Conservation (phyloP, 2,113 vertebrate species). For the Aplodontia rufa region DNA sequence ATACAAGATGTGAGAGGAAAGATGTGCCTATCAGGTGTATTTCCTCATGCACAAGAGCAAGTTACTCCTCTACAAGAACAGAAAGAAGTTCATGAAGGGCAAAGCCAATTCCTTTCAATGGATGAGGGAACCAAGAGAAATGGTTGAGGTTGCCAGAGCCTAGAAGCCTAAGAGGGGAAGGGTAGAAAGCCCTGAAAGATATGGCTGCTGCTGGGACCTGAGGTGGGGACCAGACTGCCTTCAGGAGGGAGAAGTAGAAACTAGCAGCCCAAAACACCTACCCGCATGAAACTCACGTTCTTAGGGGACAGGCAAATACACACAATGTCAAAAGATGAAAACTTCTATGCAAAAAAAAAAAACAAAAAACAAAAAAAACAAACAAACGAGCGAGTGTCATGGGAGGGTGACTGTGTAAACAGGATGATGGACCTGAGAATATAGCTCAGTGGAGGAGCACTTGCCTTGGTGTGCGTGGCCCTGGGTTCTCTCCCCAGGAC, state of each 20-base stretch:
- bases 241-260: not conserved
- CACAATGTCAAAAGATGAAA: not conserved
- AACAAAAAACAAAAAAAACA: no score
- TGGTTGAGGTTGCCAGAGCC: not conserved
- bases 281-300: no score
- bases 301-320: not conserved
- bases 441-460: not conserved
- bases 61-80: no score
- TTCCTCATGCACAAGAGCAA: not conserved
- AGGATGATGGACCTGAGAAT: no score
- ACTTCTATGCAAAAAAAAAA: no score
- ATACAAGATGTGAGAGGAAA: fast-evolving
- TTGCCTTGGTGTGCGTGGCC: no score
- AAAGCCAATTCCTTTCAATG: not conserved
- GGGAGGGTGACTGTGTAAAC: not conserved
- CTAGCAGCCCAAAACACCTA: not conserved
- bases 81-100: not conserved
- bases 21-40: not conserved
- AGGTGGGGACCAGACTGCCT: not conserved
- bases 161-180: fast-evolving
- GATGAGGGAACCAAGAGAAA: not conserved
- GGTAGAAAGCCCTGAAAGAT: not conserved
- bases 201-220: not conserved
- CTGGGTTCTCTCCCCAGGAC: not conserved
- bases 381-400: no score